phyloP scores from a whole-genome alignment of 2,888 invertebrate species.

The Julus scandinavius region DNA sequence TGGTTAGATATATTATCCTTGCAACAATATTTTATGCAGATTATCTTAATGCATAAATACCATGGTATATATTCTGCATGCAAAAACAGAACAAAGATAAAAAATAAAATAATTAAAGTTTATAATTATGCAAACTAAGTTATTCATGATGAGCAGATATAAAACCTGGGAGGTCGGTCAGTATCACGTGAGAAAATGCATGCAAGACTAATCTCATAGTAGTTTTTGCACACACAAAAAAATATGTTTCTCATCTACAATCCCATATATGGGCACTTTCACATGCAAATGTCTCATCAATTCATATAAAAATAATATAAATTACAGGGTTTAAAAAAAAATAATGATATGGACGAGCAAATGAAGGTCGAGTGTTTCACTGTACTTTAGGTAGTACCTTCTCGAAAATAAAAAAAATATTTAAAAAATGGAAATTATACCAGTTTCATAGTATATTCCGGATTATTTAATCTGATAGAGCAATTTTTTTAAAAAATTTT shows the following conservation, averaged over 20 bases:
- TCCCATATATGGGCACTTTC: neutral
- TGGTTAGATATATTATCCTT: no score
- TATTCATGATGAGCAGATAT: neutral
- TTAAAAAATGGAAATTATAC: no score
- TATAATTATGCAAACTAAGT: neutral
- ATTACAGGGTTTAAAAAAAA: neutral
- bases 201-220: neutral
- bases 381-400: no score
- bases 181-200: neutral
- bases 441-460: no score
- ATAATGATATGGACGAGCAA: neutral
- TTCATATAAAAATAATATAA: neutral
- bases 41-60: no score
- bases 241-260: neutral
- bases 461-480: no score
- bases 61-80: no score
- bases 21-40: no score
- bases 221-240: neutral
- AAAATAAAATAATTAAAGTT: conserved; percentile 6
- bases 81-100: no score
- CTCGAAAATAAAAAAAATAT: no score
- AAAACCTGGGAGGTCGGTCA: neutral
- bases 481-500: no score
- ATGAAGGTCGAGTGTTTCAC: neutral
- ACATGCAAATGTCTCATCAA: neutral